Evolutionary conservation across 2,797 vertebrate genomes (phyloP).

Genomic region (Alcedo atthis): DNA sequence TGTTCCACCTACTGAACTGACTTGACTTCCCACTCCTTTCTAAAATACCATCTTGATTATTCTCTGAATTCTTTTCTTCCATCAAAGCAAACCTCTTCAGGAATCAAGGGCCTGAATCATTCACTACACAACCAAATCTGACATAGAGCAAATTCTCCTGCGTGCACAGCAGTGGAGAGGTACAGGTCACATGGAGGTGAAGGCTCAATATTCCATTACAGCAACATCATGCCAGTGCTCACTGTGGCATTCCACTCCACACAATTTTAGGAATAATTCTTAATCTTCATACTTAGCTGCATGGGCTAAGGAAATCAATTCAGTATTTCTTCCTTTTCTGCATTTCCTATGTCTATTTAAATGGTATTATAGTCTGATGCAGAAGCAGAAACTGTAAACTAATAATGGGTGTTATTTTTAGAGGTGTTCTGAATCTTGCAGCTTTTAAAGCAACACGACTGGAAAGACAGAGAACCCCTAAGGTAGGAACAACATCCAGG

Average conservation of each 20-base stretch:
- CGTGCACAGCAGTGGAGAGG: neutral
- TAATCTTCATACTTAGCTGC: neutral
- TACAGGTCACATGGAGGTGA: slow-evolving; percentile 28
- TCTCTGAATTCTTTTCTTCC: neutral
- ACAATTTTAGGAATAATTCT: neutral
- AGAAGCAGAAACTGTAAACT: neutral
- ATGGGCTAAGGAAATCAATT: neutral
- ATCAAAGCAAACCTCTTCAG: neutral
- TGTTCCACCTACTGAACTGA: neutral
- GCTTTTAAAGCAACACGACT: neutral
- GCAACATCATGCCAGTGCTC: neutral
- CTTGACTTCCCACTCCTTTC: neutral
- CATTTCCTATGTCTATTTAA: neutral
- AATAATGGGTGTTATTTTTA: neutral
- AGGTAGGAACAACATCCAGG: neutral
- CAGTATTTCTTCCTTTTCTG: neutral
- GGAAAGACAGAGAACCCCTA: neutral
- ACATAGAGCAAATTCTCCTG: slow-evolving; percentile 11
- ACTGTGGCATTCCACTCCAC: neutral
- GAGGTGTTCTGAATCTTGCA: neutral
- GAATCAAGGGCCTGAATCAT: slow-evolving; percentile 24
- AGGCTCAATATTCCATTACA: slow-evolving; percentile 12
- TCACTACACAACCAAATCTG: neutral
- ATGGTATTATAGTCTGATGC: neutral
- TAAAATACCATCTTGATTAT: neutral